phyloP scores from a whole-genome alignment of 2,888 invertebrate genomes.

The Diabrotica balteata region DNA sequence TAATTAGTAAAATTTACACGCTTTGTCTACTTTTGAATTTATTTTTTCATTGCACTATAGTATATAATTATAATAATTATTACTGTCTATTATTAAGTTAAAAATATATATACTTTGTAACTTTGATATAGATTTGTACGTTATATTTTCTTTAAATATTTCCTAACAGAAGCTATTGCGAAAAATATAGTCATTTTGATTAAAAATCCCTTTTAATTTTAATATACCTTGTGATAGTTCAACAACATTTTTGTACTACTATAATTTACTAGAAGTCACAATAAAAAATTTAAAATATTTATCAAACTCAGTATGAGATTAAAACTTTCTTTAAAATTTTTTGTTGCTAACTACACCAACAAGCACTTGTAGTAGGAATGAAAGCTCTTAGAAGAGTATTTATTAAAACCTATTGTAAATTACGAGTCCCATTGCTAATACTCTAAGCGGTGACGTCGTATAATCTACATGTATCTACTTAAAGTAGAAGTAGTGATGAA shows the following conservation, averaged over 20 bases:
- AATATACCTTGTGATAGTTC: constrained; percentile 6
- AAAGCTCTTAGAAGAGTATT: too few relatives aligned
- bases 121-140: constrained; percentile 11
- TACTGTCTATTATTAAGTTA: neutral
- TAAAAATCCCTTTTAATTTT: neutral
- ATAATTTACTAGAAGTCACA: constrained; percentile 3
- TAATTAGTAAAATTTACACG: too few relatives aligned
- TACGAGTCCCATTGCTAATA: too few relatives aligned
- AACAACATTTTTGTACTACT: constrained; percentile 4
- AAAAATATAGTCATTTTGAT: constrained; percentile 5
- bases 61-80: neutral
- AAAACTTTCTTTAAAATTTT: neutral
- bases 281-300: neutral
- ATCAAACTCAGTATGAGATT: neutral
- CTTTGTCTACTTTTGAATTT: too few relatives aligned
- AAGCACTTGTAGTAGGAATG: too few relatives aligned
- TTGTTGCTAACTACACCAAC: too few relatives aligned
- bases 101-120: constrained; percentile 9
- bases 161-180: neutral
- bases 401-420: too few relatives aligned
- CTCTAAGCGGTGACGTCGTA: too few relatives aligned
- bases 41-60: too few relatives aligned
- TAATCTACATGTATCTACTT: too few relatives aligned
- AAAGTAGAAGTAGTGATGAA: too few relatives aligned
- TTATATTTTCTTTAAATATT: neutral